Evolutionary conservation across 2,113 vertebrate genomes (phyloP).

Genomic region (Oenanthe melanoleuca): DNA sequence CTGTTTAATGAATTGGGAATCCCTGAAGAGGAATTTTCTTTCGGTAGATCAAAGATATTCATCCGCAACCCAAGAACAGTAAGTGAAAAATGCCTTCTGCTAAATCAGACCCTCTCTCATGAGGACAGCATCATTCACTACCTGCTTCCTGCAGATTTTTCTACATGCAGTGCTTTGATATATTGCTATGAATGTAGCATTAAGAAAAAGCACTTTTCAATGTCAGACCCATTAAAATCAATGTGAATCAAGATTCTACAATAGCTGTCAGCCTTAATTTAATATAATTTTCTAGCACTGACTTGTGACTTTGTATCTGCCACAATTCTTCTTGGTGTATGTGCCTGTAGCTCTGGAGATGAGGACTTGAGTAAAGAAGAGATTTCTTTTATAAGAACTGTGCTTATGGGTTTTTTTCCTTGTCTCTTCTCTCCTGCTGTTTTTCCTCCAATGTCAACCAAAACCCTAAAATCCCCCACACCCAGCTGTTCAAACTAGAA

Average conservation of each 20-base stretch:
- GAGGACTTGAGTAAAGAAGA: background rate
- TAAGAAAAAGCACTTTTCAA: background rate
- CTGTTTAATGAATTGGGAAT: constrained; percentile 87
- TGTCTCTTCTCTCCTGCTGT: background rate
- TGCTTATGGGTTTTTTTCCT: background rate
- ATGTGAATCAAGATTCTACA: background rate
- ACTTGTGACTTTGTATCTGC: background rate
- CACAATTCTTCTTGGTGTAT: background rate
- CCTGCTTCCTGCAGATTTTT: background rate
- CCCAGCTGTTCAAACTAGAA: constrained; percentile 93
- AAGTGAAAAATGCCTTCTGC: constrained; percentile 45
- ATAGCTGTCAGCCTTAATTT: background rate
- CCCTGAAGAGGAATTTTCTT: constrained; percentile 88
- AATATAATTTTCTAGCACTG: accelerated
- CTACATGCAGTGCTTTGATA: background rate
- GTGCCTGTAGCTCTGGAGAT: background rate
- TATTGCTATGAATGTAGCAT: background rate
- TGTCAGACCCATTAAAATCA: background rate
- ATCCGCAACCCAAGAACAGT: constrained; percentile 98
- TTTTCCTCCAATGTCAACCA: background rate
- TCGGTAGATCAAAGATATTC: constrained; percentile 97
- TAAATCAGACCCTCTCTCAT: background rate
- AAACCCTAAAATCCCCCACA: background rate
- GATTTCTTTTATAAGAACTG: background rate
- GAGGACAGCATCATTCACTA: background rate